Evolutionary conservation across 2,888 invertebrate genomes (phyloP), one percentile per base, ranked within the genome.

Genomic region (Troilus luridus): DNA sequence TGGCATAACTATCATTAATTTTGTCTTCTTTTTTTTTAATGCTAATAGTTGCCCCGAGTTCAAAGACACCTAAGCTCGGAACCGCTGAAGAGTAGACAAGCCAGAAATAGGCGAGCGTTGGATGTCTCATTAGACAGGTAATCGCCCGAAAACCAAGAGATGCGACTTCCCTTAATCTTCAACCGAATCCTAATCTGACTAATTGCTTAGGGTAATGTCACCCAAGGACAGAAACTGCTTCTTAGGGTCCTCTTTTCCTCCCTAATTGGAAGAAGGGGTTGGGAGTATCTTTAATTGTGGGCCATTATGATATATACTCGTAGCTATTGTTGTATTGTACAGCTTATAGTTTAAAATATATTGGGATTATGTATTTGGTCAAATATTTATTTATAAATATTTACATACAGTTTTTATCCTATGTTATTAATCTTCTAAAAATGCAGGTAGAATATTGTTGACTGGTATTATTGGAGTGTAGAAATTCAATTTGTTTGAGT

Each of bases 101-200:
- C 24, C 24, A 6, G 24, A 24, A 67, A 14, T 67, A 24, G 67
- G 24, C n/a, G 10, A n/a, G n/a, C 9, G 64, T 67, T 14, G 67
- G 67, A 24, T 67, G 67, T 67, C 67, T 67, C 67, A 67, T 67
- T 67, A 67, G 67, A 67, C 12, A 17, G 14, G 67, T 67, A 67
- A 67, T 67, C 24, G 14, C 24, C 24, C 67, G 67, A 67, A 67
- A 67, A 67, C 67, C 24, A 67, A 67, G 67, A 67, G 67, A 67
- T 67, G 67, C 14, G 67, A 67, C 67, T 11, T 67, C 12, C 67
- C 67, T 67, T 67, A 67, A 67, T 67, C 67, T 67, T 67, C 67
- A 14, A 19, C 54, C 81, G 54, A 81, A 81, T 81, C 81, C 81
- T 81, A 81, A 81, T 56, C 81, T 81, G 81, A 54, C 81, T 81